A percentile compares a stretch with the other conserved stretches of the same genome.
Evolutionary conservation across 2,113 vertebrate species (phyloP).

Genomic region (Larimichthys crocea): DNA sequence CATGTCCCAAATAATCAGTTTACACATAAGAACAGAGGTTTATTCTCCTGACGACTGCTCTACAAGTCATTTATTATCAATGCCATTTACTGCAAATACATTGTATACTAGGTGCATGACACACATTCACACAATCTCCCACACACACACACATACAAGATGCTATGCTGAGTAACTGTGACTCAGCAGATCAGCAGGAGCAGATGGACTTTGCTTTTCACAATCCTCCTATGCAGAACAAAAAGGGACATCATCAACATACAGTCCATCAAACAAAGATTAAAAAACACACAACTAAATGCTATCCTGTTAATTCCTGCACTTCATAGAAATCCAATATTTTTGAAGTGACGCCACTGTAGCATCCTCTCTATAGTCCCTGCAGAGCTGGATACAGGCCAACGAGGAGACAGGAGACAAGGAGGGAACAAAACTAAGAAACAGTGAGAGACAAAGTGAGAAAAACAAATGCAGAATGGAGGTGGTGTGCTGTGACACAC

Average conservation of each 20-base stretch:
- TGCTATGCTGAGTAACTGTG: conserved; percentile 59
- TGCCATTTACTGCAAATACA: conserved; percentile 13
- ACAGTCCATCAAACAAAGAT: neutral
- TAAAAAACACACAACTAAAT: neutral
- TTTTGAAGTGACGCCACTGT: conserved; percentile 1
- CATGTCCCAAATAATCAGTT: neutral
- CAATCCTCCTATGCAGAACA: conserved; percentile 46
- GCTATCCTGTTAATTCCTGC: neutral
- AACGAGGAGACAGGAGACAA: neutral
- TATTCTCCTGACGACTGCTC: neutral
- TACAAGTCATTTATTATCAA: conserved; percentile 5
- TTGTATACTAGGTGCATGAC: conserved; percentile 13
- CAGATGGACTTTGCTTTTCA: conserved; percentile 62
- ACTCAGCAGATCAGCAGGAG: conserved; percentile 77
- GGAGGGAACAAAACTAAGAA: neutral
- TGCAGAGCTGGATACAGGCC: conserved; percentile 48
- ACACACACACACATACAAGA: conserved; percentile 19
- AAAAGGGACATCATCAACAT: conserved; percentile 45
- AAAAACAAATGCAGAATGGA: neutral
- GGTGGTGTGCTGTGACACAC: neutral
- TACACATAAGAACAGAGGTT: conserved; percentile 5
- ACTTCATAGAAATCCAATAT: neutral
- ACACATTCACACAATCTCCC: conserved; percentile 11
- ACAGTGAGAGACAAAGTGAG: conserved; percentile 19
- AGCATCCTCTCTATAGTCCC: conserved; percentile 5